These are phyloP conservation scores for Chirona hameri DNA, from an alignment of 2,888 invertebrate species.

Conservation along the genomic window DNA sequence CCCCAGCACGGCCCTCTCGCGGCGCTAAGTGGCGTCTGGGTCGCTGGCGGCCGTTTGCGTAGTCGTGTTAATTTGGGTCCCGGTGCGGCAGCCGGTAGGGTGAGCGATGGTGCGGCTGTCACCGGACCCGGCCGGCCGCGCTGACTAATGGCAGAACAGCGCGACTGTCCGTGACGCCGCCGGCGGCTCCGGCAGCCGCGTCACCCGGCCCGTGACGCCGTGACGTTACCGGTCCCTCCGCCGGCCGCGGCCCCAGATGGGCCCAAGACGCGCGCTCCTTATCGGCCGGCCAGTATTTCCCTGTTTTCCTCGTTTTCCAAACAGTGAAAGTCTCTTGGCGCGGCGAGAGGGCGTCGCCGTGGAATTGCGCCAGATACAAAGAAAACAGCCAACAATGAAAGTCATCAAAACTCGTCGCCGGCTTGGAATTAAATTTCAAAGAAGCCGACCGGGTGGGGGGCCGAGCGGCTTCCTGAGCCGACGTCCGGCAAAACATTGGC, in stretches of 20 bases:
- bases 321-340: background rate
- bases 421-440: background rate
- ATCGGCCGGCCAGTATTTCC: background rate
- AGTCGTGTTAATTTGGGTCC: background rate
- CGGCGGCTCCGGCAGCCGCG: too few species aligned
- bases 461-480: background rate
- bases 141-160: background rate
- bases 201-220: too few species aligned
- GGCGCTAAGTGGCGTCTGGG: background rate
- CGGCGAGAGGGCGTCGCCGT: background rate
- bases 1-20: too few species aligned
- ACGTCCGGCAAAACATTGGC: background rate
- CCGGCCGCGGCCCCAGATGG: too few species aligned
- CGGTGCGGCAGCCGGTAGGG: background rate
- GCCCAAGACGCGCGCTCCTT: background rate
- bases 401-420: slow-evolving; percentile 1
- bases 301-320: background rate
- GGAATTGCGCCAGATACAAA: slow-evolving; percentile 13
- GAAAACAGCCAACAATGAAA: slow-evolving; percentile 25
- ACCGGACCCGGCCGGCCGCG: background rate
- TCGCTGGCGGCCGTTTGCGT: background rate
- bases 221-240: too few species aligned
- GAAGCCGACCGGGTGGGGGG: background rate
- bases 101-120: background rate
- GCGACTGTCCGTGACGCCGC: background rate